Evolutionary conservation across 2,797 vertebrate genomes (phyloP).

Genomic region (Sebastes aleutianus): DNA sequence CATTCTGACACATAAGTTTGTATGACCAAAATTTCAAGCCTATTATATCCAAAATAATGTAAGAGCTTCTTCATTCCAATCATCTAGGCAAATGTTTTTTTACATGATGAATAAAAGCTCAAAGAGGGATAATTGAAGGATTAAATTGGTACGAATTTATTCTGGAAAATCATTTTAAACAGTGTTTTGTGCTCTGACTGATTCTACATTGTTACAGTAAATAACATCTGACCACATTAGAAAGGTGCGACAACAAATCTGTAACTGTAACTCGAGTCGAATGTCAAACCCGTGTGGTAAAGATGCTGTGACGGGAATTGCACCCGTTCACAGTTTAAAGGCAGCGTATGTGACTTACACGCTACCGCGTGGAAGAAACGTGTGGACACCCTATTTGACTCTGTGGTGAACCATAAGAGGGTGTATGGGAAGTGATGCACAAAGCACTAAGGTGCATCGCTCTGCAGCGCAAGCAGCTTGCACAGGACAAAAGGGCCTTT

Average conservation of each 20-base stretch:
- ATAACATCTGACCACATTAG: background rate
- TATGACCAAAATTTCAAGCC: background rate
- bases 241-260: conserved; percentile 1
- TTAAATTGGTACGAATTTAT: background rate
- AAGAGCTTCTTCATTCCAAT: background rate
- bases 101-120: background rate
- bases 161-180: background rate
- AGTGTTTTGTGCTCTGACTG: background rate
- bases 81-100: background rate
- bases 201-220: background rate
- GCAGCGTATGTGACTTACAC: background rate
- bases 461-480: conserved; percentile 58
- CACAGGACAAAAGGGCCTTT: conserved; percentile 79
- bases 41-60: background rate
- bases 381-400: conserved; percentile 20
- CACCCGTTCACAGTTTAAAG: background rate
- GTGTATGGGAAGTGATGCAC: conserved; percentile 43
- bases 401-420: conserved; percentile 19
- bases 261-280: background rate
- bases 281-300: too few relatives aligned
- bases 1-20: background rate
- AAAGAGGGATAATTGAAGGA: background rate
- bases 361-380: background rate
- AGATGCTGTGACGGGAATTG: conserved; percentile 4
- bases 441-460: conserved; percentile 44